A percentile compares a stretch with the other conserved stretches of the same genome.
phyloP scores from a whole-genome alignment of 2,797 vertebrate genomes.

The Neosilurus mollespiculum region DNA sequence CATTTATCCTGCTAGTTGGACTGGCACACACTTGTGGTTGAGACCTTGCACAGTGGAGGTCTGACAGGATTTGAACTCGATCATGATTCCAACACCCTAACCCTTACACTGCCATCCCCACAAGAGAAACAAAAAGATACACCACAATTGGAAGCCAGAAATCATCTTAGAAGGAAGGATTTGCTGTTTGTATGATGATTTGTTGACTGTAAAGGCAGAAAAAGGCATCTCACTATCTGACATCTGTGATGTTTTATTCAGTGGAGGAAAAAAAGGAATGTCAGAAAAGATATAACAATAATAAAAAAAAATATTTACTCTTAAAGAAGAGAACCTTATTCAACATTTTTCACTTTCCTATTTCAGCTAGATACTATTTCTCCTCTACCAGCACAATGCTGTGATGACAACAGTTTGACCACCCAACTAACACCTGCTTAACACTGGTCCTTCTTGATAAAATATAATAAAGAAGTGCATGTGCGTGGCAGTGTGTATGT shows the following conservation, averaged over 20 bases:
- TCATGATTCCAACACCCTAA: no score
- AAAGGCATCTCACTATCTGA: neutral
- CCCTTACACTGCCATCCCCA: no score
- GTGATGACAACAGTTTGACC: neutral
- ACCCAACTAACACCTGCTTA: neutral
- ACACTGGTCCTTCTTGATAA: neutral
- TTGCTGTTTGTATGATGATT: neutral
- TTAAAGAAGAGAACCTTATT: neutral
- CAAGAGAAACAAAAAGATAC: slow-evolving; percentile 20
- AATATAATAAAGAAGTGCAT: no score
- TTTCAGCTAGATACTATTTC: neutral
- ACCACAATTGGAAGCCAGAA: slow-evolving; percentile 11
- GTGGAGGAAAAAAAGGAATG: neutral
- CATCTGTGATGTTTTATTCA: neutral
- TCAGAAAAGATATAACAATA: neutral
- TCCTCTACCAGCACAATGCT: neutral
- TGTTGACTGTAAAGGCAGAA: neutral
- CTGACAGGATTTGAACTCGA: no score
- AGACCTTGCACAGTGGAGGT: no score
- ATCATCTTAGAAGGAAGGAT: neutral
- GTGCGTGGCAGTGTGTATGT: no score
- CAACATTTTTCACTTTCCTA: neutral
- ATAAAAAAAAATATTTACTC: neutral
- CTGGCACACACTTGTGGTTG: no score
- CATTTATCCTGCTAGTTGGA: no score